A percentile compares a stretch with the other conserved stretches of the same genome.
Evolutionary conservation across 2,888 invertebrate species (phyloP).

Genomic region (Eupithecia subfuscata): DNA sequence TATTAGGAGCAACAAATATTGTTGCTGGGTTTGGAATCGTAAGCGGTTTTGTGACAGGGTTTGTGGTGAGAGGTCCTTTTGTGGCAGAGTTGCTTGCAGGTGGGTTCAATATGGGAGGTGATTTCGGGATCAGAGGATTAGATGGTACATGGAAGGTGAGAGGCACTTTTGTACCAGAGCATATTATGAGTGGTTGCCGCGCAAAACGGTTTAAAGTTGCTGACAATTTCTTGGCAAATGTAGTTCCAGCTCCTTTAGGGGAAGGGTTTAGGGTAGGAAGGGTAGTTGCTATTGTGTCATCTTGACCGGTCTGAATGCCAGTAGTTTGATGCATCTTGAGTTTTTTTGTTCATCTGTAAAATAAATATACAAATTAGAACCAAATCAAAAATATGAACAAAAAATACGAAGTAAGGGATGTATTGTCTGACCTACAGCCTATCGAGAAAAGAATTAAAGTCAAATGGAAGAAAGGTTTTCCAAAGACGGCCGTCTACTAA

Average conservation of each 20-base stretch:
- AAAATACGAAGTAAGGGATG: too few relatives aligned
- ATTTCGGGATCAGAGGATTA: background rate
- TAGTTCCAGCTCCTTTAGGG: background rate
- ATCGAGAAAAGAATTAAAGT: too few relatives aligned
- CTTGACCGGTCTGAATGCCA: background rate
- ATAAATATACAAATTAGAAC: background rate
- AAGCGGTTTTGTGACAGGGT: background rate
- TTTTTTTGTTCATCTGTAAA: background rate
- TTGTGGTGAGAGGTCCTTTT: background rate
- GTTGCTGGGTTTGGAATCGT: background rate
- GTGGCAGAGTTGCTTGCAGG: background rate
- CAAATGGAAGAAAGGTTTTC: too few relatives aligned
- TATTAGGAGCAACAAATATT: background rate
- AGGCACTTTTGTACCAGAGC: background rate
- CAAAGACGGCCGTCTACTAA: too few relatives aligned
- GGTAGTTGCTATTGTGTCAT: background rate
- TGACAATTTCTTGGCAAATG: background rate
- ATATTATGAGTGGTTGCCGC: background rate
- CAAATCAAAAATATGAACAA: too few relatives aligned
- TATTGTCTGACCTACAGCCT: too few relatives aligned
- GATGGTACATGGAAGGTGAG: background rate
- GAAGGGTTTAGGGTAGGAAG: background rate
- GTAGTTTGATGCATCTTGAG: slow-evolving; percentile 1
- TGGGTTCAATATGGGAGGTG: background rate
- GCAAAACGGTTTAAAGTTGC: background rate